Evolutionary conservation across 2,113 vertebrate genomes (phyloP).

Genomic region (Pterophyllum scalare): DNA sequence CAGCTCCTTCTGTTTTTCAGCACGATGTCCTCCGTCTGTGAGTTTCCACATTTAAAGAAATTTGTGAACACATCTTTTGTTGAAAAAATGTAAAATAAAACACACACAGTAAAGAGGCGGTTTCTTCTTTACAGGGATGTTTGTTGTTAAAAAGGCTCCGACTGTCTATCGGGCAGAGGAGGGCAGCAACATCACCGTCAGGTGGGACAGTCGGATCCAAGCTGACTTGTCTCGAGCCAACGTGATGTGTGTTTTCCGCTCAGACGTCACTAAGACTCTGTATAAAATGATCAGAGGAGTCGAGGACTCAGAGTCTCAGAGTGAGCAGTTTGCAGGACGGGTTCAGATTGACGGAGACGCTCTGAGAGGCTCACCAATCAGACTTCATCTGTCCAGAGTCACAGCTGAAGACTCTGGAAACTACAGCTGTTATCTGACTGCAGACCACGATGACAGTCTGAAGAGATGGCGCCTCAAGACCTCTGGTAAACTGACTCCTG

Average conservation of each 20-base stretch:
- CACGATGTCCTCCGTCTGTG: neutral
- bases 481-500: neutral
- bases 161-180: neutral
- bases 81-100: accelerated
- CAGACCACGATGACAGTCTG: neutral
- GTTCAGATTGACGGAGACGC: neutral
- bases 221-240: neutral
- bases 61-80: accelerated
- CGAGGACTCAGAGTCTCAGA: neutral
- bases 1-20: neutral
- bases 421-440: neutral
- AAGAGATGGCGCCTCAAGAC: neutral
- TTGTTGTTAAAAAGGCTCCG: neutral
- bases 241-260: neutral
- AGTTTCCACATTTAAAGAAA: neutral
- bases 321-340: constrained; percentile 11
- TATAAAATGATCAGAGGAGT: neutral
- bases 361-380: constrained; percentile 12
- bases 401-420: constrained; percentile 14
- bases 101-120: neutral
- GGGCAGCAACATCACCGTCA: neutral
- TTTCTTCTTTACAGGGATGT: neutral
- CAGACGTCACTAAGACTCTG: neutral
- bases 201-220: neutral
- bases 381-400: constrained; percentile 19